A percentile compares a stretch with the other conserved stretches of the same genome.
phyloP scores from a whole-genome alignment of 2,113 vertebrate species.

The Uropsilus gracilis region DNA sequence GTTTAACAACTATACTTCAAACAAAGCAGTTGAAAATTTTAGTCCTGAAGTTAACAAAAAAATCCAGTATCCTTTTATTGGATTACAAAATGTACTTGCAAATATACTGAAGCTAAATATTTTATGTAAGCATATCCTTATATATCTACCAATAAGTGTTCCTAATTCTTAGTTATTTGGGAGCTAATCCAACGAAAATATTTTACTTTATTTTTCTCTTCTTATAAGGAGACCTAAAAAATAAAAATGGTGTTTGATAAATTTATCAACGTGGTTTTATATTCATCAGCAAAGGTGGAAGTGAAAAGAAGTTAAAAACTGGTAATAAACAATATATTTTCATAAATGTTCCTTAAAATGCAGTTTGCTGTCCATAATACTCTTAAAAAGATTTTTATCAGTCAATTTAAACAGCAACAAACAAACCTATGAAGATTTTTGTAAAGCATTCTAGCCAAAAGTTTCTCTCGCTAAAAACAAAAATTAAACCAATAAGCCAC shows the following conservation, averaged over 20 bases:
- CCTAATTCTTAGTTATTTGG: conserved; percentile 18
- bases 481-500: conserved; percentile 63
- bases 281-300: neutral
- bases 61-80: neutral
- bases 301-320: neutral
- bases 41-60: conserved; percentile 16
- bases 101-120: neutral
- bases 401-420: neutral
- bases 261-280: neutral
- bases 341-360: conserved; percentile 15
- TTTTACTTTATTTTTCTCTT: neutral
- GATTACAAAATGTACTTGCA: neutral
- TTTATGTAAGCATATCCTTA: neutral
- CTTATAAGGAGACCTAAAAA: neutral
- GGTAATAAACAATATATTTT: neutral
- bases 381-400: neutral
- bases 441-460: neutral
- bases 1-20: neutral
- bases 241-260: neutral
- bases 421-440: conserved; percentile 15
- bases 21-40: neutral
- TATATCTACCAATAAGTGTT: neutral
- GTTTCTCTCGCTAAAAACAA: neutral
- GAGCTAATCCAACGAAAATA: neutral
- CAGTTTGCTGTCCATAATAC: neutral